phyloP scores from a whole-genome alignment of 2,797 vertebrate genomes.

The Sternarchorhynchus goeldii region DNA sequence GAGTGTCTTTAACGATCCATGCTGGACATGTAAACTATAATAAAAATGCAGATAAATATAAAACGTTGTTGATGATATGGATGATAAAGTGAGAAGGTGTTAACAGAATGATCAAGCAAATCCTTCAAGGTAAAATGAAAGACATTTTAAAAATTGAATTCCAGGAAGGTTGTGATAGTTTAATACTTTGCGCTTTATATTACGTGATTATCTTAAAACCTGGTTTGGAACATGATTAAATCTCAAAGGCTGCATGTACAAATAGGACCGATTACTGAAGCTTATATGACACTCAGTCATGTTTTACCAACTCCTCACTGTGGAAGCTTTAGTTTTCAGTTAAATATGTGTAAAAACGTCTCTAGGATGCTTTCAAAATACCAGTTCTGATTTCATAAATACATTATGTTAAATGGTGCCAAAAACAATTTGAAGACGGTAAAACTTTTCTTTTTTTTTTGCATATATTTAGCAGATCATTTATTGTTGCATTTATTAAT shows the following conservation, averaged over 20 bases:
- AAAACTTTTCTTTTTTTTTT: too few species aligned
- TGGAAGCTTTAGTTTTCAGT: background rate
- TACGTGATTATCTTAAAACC: too few species aligned
- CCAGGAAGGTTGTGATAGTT: too few species aligned
- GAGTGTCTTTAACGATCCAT: slow-evolving; percentile 83
- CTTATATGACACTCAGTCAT: background rate
- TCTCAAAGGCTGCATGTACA: background rate
- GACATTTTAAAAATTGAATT: too few species aligned
- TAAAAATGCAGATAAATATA: slow-evolving; percentile 67
- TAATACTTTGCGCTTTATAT: too few species aligned
- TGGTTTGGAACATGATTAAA: background rate
- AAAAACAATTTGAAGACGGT: too few species aligned
- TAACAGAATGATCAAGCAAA: too few species aligned
- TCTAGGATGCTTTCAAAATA: background rate
- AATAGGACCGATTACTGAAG: background rate
- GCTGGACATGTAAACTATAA: slow-evolving; percentile 86
- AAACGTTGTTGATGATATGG: background rate
- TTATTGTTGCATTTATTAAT: too few species aligned
- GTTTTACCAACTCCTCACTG: background rate
- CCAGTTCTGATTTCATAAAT: too few species aligned
- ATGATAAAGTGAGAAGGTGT: background rate
- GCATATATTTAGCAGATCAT: too few species aligned
- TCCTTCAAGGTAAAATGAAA: too few species aligned
- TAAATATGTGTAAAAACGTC: background rate
- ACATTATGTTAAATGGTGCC: too few species aligned